Evolutionary conservation across 1,140 invertebrate species (phyloP).

Genomic region (Aphaenogaster rudis): DNA sequence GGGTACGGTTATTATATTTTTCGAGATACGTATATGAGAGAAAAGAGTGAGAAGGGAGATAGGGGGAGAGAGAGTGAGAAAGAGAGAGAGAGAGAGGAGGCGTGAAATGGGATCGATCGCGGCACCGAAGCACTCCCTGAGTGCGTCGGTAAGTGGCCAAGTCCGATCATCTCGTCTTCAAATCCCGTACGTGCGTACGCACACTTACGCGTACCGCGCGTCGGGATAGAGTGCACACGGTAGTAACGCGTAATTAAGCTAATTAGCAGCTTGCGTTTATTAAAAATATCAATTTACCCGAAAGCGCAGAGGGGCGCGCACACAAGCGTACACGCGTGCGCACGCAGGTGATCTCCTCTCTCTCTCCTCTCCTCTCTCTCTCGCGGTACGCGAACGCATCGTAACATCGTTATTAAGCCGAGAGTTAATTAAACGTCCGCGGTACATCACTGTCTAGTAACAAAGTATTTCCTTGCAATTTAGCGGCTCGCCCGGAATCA

Average conservation of each 20-base stretch:
- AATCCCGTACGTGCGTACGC: background rate
- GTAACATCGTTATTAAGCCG: constrained; percentile 57
- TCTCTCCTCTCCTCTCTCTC: too few relatives aligned
- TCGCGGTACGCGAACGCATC: constrained; percentile 27
- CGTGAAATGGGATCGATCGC: constrained; percentile 59
- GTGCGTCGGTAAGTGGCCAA: constrained; percentile 38
- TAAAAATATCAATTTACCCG: constrained; percentile 62
- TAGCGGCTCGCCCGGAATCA: constrained; percentile 42
- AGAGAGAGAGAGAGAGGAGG: constrained; percentile 10
- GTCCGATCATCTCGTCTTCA: constrained; percentile 50
- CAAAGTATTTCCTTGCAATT: constrained; percentile 48
- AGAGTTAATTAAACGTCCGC: constrained; percentile 59
- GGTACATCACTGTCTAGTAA: constrained; percentile 61
- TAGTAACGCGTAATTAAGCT: constrained; percentile 59
- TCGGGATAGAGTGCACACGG: constrained; percentile 41
- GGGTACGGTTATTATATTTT: constrained; percentile 58
- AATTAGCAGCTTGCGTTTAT: constrained; percentile 54
- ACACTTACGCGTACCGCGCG: background rate
- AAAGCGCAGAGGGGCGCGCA: background rate
- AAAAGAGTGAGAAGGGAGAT: background rate
- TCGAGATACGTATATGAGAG: constrained; percentile 2
- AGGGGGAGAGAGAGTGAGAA: background rate
- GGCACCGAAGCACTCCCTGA: constrained; percentile 15
- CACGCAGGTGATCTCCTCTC: constrained; percentile 19
- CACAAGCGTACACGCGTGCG: background rate